Percentiles rank a stretch among this genome's conserved stretches.
These are phyloP conservation scores for Tangara arthus DNA, from an alignment of 2,797 vertebrate genomes.

Conservation along the genomic window DNA sequence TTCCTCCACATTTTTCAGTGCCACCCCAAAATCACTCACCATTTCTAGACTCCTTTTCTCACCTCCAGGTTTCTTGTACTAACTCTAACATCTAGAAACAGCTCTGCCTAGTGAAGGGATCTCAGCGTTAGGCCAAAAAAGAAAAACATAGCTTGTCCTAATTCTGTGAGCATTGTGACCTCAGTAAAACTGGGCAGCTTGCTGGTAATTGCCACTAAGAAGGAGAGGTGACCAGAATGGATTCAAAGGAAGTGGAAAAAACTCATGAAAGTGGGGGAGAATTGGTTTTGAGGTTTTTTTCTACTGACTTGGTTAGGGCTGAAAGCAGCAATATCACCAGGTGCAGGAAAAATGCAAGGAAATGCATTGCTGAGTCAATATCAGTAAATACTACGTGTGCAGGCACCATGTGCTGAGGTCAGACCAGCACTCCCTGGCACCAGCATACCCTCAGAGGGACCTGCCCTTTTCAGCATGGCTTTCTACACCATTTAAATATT, in stretches of 20 bases:
- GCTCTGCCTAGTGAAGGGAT: neutral
- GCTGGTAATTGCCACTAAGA: neutral
- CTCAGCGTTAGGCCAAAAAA: neutral
- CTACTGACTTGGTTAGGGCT: neutral
- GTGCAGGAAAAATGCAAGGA: neutral
- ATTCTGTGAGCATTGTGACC: neutral
- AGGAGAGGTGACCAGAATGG: neutral
- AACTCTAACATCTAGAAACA: neutral
- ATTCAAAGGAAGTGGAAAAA: neutral
- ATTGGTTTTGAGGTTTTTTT: neutral
- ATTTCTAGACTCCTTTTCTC: neutral
- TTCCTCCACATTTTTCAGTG: neutral
- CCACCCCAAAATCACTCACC: neutral
- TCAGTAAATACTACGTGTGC: accelerated
- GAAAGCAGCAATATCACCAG: neutral
- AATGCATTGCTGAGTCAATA: neutral
- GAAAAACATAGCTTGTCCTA: neutral
- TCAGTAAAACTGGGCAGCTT: neutral
- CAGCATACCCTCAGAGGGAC: neutral
- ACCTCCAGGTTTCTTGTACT: neutral
- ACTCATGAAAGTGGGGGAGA: neutral
- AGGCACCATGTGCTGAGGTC: neutral
- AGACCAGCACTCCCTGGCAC: neutral
- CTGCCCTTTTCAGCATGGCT: neutral
- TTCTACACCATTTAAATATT: neutral